Percentiles rank a stretch among this genome's conserved stretches.
These are phyloP conservation scores for Bostrychus sinensis DNA, from an alignment of 2,113 vertebrate species.

Conservation along the genomic window DNA sequence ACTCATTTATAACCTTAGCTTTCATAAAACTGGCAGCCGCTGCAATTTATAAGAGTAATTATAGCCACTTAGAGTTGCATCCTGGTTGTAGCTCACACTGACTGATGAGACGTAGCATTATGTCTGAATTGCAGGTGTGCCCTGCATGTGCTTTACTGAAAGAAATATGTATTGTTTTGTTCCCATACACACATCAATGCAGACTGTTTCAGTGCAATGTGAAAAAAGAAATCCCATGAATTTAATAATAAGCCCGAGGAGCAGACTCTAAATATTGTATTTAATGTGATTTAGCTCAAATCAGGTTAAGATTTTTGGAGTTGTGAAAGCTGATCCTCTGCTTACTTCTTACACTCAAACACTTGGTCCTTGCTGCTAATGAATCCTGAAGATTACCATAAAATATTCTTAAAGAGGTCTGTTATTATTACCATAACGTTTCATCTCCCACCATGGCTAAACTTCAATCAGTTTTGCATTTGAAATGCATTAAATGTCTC, in stretches of 20 bases:
- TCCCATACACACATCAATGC: slow-evolving; percentile 19
- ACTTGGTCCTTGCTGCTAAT: slow-evolving; percentile 72
- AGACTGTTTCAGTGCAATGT: slow-evolving; percentile 35
- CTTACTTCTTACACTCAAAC: slow-evolving; percentile 71
- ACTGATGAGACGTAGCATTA: slow-evolving; percentile 52
- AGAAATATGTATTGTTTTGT: slow-evolving; percentile 13
- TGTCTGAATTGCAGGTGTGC: slow-evolving; percentile 35
- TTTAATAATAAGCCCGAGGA: slow-evolving; percentile 75
- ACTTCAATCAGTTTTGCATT: slow-evolving; percentile 83
- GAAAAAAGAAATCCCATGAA: slow-evolving; percentile 55
- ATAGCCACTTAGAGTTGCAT: slow-evolving; percentile 59
- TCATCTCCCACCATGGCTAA: slow-evolving; percentile 77
- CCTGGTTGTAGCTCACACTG: slow-evolving; percentile 53
- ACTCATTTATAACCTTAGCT: slow-evolving; percentile 59
- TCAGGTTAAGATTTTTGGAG: slow-evolving; percentile 81
- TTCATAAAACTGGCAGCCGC: slow-evolving; percentile 44
- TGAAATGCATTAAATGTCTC: slow-evolving; percentile 81
- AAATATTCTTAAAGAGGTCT: slow-evolving; percentile 84
- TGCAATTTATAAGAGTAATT: slow-evolving; percentile 64
- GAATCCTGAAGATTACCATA: slow-evolving; percentile 83
- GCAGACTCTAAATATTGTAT: slow-evolving; percentile 76
- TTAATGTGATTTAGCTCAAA: slow-evolving; percentile 84
- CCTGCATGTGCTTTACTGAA: slow-evolving; percentile 11
- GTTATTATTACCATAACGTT: slow-evolving; percentile 79
- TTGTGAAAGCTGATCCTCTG: slow-evolving; percentile 70